These are phyloP conservation scores for Melitaea cinxia DNA, from an alignment of 1,140 invertebrate genomes.

Conservation along the genomic window DNA sequence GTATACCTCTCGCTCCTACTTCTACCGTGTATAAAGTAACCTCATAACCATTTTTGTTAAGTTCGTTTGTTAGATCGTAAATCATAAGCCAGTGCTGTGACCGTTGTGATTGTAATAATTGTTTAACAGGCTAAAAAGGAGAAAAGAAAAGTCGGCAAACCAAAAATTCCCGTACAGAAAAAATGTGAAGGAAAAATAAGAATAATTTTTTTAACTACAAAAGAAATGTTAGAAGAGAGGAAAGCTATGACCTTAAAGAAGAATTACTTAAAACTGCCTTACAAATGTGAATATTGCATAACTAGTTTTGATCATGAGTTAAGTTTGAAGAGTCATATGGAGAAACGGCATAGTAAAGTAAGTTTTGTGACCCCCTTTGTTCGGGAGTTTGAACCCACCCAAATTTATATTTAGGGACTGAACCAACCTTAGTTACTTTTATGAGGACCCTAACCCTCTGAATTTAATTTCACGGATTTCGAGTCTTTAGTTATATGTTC, in stretches of 20 bases:
- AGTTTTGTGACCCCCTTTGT: no score
- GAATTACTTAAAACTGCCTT: conserved; percentile 54
- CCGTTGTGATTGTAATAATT: no score
- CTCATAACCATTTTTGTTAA: no score
- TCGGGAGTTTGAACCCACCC: background rate
- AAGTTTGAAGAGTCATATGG: conserved; percentile 50
- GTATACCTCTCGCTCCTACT: no score
- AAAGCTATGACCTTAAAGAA: conserved; percentile 37
- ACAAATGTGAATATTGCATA: conserved; percentile 60
- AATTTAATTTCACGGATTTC: no score
- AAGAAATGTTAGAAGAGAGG: conserved; percentile 59
- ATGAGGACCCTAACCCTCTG: no score
- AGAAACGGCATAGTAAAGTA: conserved; percentile 54
- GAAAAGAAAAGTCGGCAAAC: conserved; percentile 13
- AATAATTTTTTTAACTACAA: conserved; percentile 41
- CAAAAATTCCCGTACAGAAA: conserved; percentile 27
- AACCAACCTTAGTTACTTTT: no score
- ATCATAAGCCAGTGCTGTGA: no score
- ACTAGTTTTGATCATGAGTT: conserved; percentile 55
- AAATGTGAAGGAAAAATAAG: conserved; percentile 52
- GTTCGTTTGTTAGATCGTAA: no score
- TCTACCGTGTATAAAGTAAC: no score
- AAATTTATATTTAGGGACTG: no score
- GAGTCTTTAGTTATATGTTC: no score
- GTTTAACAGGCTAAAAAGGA: conserved; percentile 10